These are phyloP conservation scores for Pitta sordida DNA, from an alignment of 2,113 vertebrate species.

Conservation along the genomic window DNA sequence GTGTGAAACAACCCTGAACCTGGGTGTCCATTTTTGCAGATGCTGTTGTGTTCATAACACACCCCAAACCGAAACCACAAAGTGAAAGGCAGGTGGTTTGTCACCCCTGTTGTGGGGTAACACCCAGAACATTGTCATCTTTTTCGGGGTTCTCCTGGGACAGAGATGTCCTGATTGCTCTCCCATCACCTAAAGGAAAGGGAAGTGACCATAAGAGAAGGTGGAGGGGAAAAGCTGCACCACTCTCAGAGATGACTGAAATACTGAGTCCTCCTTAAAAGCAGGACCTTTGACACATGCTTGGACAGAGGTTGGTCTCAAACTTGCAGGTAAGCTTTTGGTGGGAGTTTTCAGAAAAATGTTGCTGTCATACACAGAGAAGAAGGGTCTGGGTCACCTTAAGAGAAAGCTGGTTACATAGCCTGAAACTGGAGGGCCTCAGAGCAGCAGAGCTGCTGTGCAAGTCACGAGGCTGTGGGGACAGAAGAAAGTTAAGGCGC, in stretches of 20 bases:
- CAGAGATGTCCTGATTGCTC: neutral
- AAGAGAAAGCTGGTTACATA: neutral
- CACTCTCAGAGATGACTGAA: neutral
- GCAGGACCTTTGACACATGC: neutral
- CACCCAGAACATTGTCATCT: neutral
- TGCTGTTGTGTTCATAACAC: neutral
- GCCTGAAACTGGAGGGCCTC: neutral
- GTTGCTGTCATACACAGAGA: neutral
- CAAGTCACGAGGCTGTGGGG: neutral
- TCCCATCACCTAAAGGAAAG: neutral
- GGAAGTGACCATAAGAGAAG: neutral
- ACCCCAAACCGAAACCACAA: neutral
- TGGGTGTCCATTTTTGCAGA: neutral
- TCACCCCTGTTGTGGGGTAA: neutral
- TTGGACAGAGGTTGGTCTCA: neutral
- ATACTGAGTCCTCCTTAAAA: neutral
- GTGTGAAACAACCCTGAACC: neutral
- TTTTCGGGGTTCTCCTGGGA: neutral
- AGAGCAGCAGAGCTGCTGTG: neutral
- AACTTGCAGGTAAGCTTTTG: neutral
- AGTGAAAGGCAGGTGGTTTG: neutral
- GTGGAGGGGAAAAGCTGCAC: neutral
- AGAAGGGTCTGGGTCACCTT: neutral
- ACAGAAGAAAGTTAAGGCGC: neutral
- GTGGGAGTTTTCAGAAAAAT: neutral